Conservation (phyloP, 2,888 invertebrate genomes). For the Acanthosepion lycidas region DNA sequence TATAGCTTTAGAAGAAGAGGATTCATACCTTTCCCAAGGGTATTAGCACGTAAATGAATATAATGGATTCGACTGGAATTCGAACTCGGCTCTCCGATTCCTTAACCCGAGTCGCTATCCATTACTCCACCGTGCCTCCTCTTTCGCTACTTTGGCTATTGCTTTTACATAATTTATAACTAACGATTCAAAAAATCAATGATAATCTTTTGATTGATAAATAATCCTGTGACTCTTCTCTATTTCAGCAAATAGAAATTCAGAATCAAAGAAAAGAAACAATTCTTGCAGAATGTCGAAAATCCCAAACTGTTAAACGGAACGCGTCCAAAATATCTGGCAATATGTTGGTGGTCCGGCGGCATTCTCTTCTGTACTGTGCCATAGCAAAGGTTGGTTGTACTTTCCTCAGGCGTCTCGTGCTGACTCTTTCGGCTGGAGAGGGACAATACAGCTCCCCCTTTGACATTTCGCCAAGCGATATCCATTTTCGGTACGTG, state of each 20-base stretch:
- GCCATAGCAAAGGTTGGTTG: conserved; percentile 39
- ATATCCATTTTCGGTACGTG: neutral
- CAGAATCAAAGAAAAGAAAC: neutral
- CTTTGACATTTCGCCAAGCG: neutral
- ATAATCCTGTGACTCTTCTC: neutral
- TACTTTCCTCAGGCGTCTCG: neutral
- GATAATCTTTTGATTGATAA: too few species aligned
- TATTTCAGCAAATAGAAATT: neutral
- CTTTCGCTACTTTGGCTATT: too few species aligned
- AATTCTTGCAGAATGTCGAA: neutral
- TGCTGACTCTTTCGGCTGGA: neutral
- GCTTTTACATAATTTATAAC: too few species aligned
- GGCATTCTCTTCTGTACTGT: neutral
- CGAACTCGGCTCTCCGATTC: too few species aligned
- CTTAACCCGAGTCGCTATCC: too few species aligned
- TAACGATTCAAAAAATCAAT: too few species aligned
- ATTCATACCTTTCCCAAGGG: too few species aligned
- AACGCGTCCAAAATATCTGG: neutral
- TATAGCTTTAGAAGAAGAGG: too few species aligned
- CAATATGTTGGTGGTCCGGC: neutral
- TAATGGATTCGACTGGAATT: too few species aligned
- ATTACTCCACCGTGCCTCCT: too few species aligned
- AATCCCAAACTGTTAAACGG: neutral
- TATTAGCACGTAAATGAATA: too few species aligned
- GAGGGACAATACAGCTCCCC: neutral